phyloP scores from a whole-genome alignment of 1,140 invertebrate species.

The Lepidostoma basale region DNA sequence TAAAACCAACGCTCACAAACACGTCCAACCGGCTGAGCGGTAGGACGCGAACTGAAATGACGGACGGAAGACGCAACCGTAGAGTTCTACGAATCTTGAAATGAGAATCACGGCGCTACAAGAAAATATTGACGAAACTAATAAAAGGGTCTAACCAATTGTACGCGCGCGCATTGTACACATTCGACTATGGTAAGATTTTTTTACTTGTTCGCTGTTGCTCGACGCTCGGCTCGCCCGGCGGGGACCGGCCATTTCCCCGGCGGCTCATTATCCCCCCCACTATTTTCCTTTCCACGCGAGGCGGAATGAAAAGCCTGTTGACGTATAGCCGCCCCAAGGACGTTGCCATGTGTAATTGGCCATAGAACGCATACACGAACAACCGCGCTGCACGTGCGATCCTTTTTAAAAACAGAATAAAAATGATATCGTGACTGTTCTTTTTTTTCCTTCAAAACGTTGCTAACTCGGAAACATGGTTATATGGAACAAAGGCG shows the following conservation, averaged over 20 bases:
- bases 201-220: background rate
- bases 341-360: constrained; percentile 29
- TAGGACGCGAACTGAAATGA: constrained; percentile 26
- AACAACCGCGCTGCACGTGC: background rate
- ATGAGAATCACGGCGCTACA: constrained; percentile 36
- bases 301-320: constrained; percentile 27
- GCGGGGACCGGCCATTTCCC: constrained; percentile 16
- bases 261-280: background rate
- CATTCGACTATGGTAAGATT: background rate
- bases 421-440: too few species aligned
- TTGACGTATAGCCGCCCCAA: constrained; percentile 24
- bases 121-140: background rate
- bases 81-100: constrained; percentile 50
- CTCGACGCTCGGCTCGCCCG: constrained; percentile 1
- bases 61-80: constrained; percentile 50
- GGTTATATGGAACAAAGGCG: too few species aligned
- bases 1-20: constrained; percentile 55
- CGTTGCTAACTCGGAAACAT: too few species aligned
- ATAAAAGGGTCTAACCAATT: background rate
- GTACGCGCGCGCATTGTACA: background rate
- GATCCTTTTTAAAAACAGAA: too few species aligned
- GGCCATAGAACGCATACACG: background rate
- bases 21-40: constrained; percentile 50
- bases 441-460: too few species aligned
- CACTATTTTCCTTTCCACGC: background rate